Base-by-base conservation (phyloP, 30 jellyfish, hydroid and myxozoan species). In the Aurelia coerulea region DNA sequence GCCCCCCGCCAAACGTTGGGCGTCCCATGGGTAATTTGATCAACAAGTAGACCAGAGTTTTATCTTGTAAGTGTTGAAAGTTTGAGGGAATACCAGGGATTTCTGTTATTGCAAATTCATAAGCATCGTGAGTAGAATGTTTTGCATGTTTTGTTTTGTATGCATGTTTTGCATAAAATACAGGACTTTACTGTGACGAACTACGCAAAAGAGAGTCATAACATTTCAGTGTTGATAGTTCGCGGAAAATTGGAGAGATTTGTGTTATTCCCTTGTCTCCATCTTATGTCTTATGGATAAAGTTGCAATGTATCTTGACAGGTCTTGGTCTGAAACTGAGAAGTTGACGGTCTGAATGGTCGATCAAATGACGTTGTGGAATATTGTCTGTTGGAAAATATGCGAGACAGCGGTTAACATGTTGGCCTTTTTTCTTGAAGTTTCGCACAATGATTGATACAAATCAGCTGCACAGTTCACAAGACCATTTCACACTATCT, bases 321-420 rank as follows among this genome's bases (percentile, higher is more conserved):
- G 65, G 69, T 79, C 64, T 46, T 79, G 89, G 80, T 79, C 70
- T 37, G 81, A 56, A 81, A 69, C 50, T 39, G 91, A 81, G 84
- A 81, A 62, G 52, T 15, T 37, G 33, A 33, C 73, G 88, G 84
- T 65, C 49, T 46, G 50, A 63, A 63, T 46, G 82, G 91, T 18
- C 54, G 77, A 81, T 81, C 78, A 66, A 49, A 72, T 69, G 80
- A 46, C 91, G 70, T 23, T 81, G 56, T 58, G 33, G 84, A 46
- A 69, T 68, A 81, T 81, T 52, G 80, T 56, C 84, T 68, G 81
- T 81, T 81, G 78, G 83, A 81, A 68, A 50, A 50, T 29, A 56
- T 69, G 80, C 79, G 69, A 81, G 91, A 81, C 91, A 81, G 91
- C 72, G 91, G 91, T 68, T 81, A 58, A 81, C 91, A 67, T 56